Evolutionary conservation across 92 coral and sea anemone genomes (phyloP), one percentile per base, ranked within the genome.

Genomic region (Muricea muricata): DNA sequence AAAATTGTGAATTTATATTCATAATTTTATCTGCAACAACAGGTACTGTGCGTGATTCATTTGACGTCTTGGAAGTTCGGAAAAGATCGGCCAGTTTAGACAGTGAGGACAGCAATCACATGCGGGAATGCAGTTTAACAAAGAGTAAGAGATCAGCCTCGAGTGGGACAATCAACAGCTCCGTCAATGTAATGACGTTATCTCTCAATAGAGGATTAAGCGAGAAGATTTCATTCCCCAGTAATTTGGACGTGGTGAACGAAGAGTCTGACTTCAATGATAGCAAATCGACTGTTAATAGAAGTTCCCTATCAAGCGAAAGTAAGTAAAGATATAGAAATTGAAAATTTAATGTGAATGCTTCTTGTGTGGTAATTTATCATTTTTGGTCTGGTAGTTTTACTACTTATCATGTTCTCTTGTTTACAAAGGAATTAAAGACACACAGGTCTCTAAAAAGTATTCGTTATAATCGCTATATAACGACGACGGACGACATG

Each of bases 241-340:
- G 81, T 76, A 26, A 35, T 28, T 78, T 78, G 34, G 83, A 78
- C 21, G 83, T 78, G 11, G 83, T 78, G 25, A 14, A 78, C 37
- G 83, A 78, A 35, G 83, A 78, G 55, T 24, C 71, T 4, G 83
- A 76, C 32, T 11, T 31, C 4, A 25, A 52, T 24, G 45, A 55
- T 6, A 17, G 28, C 81, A 76, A 50, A 8, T 20, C 45, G 14
- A 39, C 33, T 52, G 63, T 39, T 12, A 57, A 35, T 12, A 33
- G 83, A 34, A 78, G 83, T 39, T 78, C 83, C 34, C 1, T 78
- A 4, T 56, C 83, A 57, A 78, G 83, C 63, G 83, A 78, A 78
- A 63, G 83, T 35, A 78, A 15, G 83, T 56, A 12, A 48, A n/a
- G 65, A 40, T 45, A 24, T 57, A 0, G n/a, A n/a, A n/a, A n/a